Base-by-base conservation (phyloP, 1,140 invertebrate genomes). In the Papilio aristodemus region DNA sequence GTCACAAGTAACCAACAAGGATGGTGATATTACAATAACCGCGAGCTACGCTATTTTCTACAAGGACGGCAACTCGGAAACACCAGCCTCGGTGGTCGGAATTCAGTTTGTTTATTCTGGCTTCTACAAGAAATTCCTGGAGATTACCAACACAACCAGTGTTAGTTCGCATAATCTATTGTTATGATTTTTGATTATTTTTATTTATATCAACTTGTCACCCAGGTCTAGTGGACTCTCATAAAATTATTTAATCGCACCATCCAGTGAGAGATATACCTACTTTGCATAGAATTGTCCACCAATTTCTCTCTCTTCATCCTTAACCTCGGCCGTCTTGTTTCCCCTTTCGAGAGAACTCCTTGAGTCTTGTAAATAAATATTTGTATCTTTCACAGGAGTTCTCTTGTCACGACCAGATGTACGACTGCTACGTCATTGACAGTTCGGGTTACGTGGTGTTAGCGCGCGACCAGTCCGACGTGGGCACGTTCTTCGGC, bases 401-500 rank as follows among this genome's bases (percentile, higher is more conserved):
- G 84, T 73, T 93, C 92, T 50, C 95, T 93, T 86, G 92, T 83
- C 64, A 91, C 91, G 66, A 92, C 88, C 50, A 93, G 92, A 77
- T 93, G 94, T 87, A 89, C 64, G 94, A 96, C 72, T 98, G 97
- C 81, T 98, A 96, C 83, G 92, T 98, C 4, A 93, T 98, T 14
- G 97, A 98, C 90, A 96, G 95, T 78, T 97, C 97, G 83, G 97
- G 97, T 0, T 98, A 97, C 82, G 93, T 98, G n/a, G 92, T 98
- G 0, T 92, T 97, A 13, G 95, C 96, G 0, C 94, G 95, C 71
- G 92, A 93, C 14, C 85, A 93, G 25, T 93, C 94, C 13, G 92
- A 96, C 43, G 95, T 95, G 0, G 96, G 96, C 0, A 90, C 92
- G 76, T 98, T 98, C 90, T 97, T 98, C 90, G 97, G 97, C 0